Evolutionary conservation across 2,113 vertebrate species (phyloP).

Genomic region (Empidonax traillii): DNA sequence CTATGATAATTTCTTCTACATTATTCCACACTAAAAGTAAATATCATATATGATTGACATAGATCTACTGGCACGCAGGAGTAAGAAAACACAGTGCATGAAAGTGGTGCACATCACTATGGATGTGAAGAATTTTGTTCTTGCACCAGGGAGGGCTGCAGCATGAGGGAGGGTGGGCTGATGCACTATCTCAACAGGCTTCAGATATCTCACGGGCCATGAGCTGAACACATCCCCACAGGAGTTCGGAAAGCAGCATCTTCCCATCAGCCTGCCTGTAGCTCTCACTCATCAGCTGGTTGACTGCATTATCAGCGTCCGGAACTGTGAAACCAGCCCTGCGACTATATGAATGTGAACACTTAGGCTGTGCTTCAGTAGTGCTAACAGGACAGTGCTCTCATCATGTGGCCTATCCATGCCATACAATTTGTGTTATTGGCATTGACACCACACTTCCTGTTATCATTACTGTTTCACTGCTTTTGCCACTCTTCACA

Average conservation of each 20-base stretch:
- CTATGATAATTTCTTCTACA: neutral
- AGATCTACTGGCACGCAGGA: neutral
- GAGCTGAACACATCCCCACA: neutral
- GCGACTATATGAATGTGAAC: neutral
- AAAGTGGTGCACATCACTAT: neutral
- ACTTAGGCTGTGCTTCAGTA: neutral
- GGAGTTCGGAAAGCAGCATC: neutral
- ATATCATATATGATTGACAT: neutral
- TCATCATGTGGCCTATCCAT: neutral
- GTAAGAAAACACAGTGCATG: neutral
- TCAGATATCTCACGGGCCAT: neutral
- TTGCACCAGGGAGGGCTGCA: neutral
- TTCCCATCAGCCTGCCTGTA: neutral
- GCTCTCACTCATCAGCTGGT: neutral
- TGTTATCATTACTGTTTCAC: neutral
- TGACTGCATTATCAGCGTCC: neutral
- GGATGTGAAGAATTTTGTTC: neutral
- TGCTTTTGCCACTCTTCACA: neutral
- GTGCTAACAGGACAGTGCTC: neutral
- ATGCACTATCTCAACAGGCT: neutral
- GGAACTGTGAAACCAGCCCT: neutral
- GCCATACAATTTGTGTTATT: neutral
- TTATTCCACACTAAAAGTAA: neutral
- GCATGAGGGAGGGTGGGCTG: neutral
- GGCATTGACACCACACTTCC: neutral